Evolutionary conservation across 2,113 vertebrate genomes (phyloP), one percentile per base, ranked within the genome.

Genomic region (Zosterops lateralis): DNA sequence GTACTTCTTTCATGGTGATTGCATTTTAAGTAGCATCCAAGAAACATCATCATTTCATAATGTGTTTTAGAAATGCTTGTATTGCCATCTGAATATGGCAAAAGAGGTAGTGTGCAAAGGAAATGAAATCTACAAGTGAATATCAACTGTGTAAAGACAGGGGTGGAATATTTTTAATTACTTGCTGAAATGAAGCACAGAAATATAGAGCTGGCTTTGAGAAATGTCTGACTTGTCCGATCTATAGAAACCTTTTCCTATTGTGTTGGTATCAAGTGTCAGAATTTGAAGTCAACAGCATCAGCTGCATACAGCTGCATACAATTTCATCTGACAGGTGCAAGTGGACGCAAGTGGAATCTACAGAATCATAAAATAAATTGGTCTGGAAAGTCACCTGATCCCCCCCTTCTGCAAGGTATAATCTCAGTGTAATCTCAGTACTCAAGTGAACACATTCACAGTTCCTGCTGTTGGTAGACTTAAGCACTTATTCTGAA

Each of bases 11-110:
- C 62, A 61, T 12, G 26, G 17, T 73, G 24, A 79, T 64, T 86
- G 29, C 42, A 31, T 68, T 84, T 88, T 87, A 90, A 90, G 56
- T 57, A 89, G 32, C 34, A 93, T 84, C 44, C 34, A 68, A 50
- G 40, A 91, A 5, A 47, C 22, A 79, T 80, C 44, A 75, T 17
- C 2, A 12, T 50, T 81, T 64, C 51, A 89, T 50, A 15, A 80
- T 58, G 17, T 28, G 9, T 83, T 91, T 96, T 51, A 83, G 44
- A 92, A 93, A 60, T 12, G 11, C 45, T 66, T 81, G 28, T 44
- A 61, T 72, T 77, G 11, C 32, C 25, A 50, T 56, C 58, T 82
- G 32, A 92, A 24, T 32, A 91, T 31, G 17, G 24, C 16, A 60
- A 85, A 64, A 29, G 29, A 70, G 13, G 68, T 20, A 64, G 22